These are phyloP conservation scores for Oryzias curvinotus DNA, from an alignment of 2,113 vertebrate genomes.

Conservation along the genomic window DNA sequence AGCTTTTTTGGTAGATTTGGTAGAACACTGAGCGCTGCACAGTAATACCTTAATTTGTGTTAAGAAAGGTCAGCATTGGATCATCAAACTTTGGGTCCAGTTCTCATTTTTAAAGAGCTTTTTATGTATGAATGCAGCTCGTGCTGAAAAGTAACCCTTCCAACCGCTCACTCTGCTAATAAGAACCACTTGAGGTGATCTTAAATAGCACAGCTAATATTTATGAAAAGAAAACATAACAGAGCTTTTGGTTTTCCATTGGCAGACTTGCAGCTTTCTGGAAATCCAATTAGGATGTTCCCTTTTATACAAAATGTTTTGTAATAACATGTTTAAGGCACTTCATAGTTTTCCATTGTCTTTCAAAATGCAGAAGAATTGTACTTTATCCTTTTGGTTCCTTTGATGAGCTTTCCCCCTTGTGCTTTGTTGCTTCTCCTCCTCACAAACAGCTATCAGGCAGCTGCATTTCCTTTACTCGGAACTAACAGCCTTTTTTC, in stretches of 20 bases:
- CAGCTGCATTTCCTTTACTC: slow-evolving; percentile 10
- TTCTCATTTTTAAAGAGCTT: slow-evolving; percentile 9
- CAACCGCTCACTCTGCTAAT: slow-evolving; percentile 27
- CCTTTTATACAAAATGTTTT: slow-evolving; percentile 46
- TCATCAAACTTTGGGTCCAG: slow-evolving; percentile 5
- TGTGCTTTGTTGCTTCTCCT: slow-evolving; percentile 28
- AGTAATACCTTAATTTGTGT: slow-evolving; percentile 4
- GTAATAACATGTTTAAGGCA: slow-evolving; percentile 54
- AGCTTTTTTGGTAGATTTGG: neutral
- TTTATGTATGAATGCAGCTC: slow-evolving; percentile 20
- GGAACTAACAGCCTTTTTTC: slow-evolving; percentile 80
- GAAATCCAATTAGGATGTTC: slow-evolving; percentile 52
- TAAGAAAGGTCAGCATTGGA: slow-evolving; percentile 4
- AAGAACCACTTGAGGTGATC: slow-evolving; percentile 46
- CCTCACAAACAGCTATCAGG: slow-evolving; percentile 33
- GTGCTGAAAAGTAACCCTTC: slow-evolving; percentile 53
- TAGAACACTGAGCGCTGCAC: slow-evolving; percentile 6
- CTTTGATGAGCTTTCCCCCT: slow-evolving; percentile 45
- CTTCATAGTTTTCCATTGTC: slow-evolving; percentile 59
- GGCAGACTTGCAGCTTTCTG: slow-evolving; percentile 65
- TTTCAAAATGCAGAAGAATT: slow-evolving; percentile 49
- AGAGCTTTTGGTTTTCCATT: slow-evolving; percentile 63
- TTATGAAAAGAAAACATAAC: no score
- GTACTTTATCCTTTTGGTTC: slow-evolving; percentile 46
- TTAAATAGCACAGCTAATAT: slow-evolving; percentile 28